Evolutionary conservation across 2,113 vertebrate species (phyloP), one percentile per base, ranked within the genome.

Genomic region (Istiophorus platypterus): DNA sequence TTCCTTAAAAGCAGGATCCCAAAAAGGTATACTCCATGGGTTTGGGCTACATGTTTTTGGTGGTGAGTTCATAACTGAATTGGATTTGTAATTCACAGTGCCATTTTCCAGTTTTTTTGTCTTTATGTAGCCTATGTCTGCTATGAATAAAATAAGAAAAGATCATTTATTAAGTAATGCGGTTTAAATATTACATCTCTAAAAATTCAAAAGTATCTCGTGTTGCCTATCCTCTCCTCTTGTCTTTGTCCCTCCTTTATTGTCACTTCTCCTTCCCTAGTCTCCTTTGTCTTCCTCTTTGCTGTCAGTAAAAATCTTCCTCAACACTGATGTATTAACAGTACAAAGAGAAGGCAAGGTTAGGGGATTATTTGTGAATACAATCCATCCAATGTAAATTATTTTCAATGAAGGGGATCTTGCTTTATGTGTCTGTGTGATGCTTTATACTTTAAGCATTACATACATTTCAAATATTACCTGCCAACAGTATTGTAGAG

Each of bases 401-500:
- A 65, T 11, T 9, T 74, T 76, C 13, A 57, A 3, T 24, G 42
- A 65, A n/a, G 69, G 47, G 26, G 68, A 24, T 51, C n/a, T 49
- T 27, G 57, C 57, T 63, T 70, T 79, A 12, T 78, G 27, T 74
- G 18, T 78, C 11, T 68, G 58, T 51, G 15, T 7, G 29, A 45
- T 85, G 42, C 72, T 80, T 63, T 73, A 39, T 72, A 42, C 57
- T 85, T 70, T 61, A 27, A 78, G n/a, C 58, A 22, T 74, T 81
- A 45, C 70, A 41, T 49, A 76, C 70, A 52, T 80, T 80, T 20
- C 78, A 82, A 51, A 37, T 82, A 52, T 87, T 63, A 81, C 74
- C 81, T 77, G 72, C 64, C 63, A 80, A 69, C 41, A 76, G 80
- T 85, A 76, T 86, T 88, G 66, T 79, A 73, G 7, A 68, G 51